phyloP scores from a whole-genome alignment of 2,888 invertebrate species.

The Apantesis nais region DNA sequence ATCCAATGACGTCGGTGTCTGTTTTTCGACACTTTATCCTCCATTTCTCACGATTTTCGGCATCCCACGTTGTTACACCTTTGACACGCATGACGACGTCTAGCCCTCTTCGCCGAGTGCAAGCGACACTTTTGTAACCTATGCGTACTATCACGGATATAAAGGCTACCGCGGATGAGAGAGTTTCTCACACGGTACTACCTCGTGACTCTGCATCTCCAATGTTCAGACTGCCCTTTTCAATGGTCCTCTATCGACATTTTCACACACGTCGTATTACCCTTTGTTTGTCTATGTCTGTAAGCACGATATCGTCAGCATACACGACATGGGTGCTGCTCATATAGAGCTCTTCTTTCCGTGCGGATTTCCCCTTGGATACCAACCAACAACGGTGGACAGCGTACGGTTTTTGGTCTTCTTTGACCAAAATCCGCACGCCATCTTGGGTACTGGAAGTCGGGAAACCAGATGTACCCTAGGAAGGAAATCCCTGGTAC shows the following conservation, averaged over 20 bases:
- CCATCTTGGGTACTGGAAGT: too few relatives aligned
- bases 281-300: not conserved
- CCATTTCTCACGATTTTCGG: not conserved
- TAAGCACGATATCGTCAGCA: not conserved
- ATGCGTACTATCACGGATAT: not conserved
- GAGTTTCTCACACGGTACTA: not conserved
- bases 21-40: not conserved
- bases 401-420: too few relatives aligned
- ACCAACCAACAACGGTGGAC: too few relatives aligned
- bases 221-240: not conserved
- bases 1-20: not conserved
- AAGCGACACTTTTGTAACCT: not conserved
- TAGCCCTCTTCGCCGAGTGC: too few relatives aligned
- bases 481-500: too few relatives aligned
- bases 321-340: too few relatives aligned
- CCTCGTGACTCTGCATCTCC: not conserved
- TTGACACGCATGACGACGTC: not conserved
- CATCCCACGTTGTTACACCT: not conserved
- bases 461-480: too few relatives aligned
- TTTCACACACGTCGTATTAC: not conserved
- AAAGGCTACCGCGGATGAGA: not conserved
- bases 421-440: too few relatives aligned
- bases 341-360: too few relatives aligned
- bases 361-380: too few relatives aligned
- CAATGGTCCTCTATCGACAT: not conserved